Conservation (phyloP, 2,797 vertebrate species). For the Arnoldichthys spilopterus region DNA sequence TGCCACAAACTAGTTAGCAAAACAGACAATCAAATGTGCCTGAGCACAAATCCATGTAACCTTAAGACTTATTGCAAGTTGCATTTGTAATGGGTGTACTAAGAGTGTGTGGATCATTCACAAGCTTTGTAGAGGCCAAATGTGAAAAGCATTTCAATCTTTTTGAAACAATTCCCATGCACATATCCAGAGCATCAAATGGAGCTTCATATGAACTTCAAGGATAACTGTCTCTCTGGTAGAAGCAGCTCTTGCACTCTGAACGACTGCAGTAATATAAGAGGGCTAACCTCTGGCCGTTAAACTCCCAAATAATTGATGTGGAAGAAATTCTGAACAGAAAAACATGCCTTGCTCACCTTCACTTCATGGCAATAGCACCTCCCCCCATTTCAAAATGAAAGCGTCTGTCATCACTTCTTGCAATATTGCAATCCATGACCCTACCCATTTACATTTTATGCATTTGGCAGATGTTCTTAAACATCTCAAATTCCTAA, state of each 20-base stretch:
- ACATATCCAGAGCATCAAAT: background rate
- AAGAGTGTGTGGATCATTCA: background rate
- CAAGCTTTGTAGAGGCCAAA: background rate
- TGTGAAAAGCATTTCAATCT: background rate
- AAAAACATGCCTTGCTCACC: background rate
- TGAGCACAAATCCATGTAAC: background rate
- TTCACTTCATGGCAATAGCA: background rate
- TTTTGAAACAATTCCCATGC: background rate
- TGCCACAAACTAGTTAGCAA: background rate
- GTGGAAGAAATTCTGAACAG: background rate
- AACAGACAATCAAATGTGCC: background rate
- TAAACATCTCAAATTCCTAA: too few species aligned
- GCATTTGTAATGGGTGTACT: background rate
- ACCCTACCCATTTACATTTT: too few species aligned
- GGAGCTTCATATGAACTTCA: background rate
- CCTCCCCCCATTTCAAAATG: background rate
- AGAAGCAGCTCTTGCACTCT: background rate
- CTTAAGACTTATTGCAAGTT: background rate
- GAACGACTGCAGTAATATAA: background rate
- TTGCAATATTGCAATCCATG: background rate
- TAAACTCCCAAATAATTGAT: constrained; percentile 10
- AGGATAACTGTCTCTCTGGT: background rate
- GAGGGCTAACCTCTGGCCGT: background rate
- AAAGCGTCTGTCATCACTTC: background rate
- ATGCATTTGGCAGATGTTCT: too few species aligned